Percentiles rank a stretch among this genome's conserved stretches.
Evolutionary conservation across 2,888 invertebrate genomes (phyloP).

Genomic region (Neoascia interrupta): DNA sequence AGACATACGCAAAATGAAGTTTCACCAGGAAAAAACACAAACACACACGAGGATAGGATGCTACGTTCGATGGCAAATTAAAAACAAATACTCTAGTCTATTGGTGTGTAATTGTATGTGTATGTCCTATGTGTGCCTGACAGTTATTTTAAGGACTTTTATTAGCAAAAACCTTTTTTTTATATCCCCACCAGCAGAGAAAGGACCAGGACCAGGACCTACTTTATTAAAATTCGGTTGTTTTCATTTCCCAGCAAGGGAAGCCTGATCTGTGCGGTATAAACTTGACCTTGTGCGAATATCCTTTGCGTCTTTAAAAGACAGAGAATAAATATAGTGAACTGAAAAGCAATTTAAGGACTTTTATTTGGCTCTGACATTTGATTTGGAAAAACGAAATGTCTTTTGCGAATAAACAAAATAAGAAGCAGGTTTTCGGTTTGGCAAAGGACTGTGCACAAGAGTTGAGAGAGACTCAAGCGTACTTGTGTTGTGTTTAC

Average conservation of each 20-base stretch:
- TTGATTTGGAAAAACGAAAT: neutral
- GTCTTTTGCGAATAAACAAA: too few relatives aligned
- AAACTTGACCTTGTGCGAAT: neutral
- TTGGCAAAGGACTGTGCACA: too few relatives aligned
- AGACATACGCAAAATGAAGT: slow-evolving; percentile 54
- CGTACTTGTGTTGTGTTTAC: too few relatives aligned
- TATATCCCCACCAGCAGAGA: slow-evolving; percentile 6
- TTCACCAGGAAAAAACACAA: slow-evolving; percentile 16
- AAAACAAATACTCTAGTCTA: slow-evolving; percentile 50
- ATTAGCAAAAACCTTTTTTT: slow-evolving; percentile 21
- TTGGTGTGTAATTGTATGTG: neutral
- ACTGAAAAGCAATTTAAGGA: slow-evolving; percentile 2
- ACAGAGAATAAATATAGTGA: slow-evolving; percentile 16
- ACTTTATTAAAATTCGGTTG: slow-evolving; percentile 22
- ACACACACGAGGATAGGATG: slow-evolving; percentile 21
- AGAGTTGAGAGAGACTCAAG: too few relatives aligned
- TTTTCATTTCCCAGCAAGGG: slow-evolving; percentile 12
- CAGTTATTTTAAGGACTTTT: slow-evolving; percentile 39
- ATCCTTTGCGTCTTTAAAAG: too few relatives aligned
- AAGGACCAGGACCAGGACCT: too few relatives aligned
- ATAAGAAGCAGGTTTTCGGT: too few relatives aligned
- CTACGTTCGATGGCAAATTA: slow-evolving; percentile 50
- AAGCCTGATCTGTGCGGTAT: neutral
- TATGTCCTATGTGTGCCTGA: slow-evolving; percentile 5
- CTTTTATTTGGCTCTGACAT: slow-evolving; percentile 15